Percentiles rank a stretch among this genome's conserved stretches.
Evolutionary conservation across 2,888 invertebrate genomes (phyloP).

Genomic region (Brachyptera putata): DNA sequence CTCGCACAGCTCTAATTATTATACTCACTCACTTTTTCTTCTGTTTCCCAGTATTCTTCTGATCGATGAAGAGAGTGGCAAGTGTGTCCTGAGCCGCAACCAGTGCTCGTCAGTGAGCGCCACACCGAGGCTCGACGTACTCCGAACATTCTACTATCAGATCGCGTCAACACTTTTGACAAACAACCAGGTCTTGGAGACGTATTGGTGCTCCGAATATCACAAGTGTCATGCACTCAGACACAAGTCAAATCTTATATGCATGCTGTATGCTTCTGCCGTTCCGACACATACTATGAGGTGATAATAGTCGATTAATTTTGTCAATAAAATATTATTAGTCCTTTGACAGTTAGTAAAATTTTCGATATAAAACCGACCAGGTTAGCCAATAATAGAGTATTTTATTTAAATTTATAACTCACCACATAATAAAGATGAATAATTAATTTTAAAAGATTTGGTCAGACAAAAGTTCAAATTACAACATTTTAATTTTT

Average conservation of each 20-base stretch:
- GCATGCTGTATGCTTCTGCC: slow-evolving; percentile 66
- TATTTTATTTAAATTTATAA: too few species aligned
- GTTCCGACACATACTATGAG: slow-evolving; percentile 75
- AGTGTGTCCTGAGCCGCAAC: slow-evolving; percentile 68
- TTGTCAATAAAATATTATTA: too few species aligned
- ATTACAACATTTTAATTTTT: too few species aligned
- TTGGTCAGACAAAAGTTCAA: too few species aligned
- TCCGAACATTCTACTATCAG: slow-evolving; percentile 71
- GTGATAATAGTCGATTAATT: too few species aligned
- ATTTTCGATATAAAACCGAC: too few species aligned
- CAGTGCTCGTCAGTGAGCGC: slow-evolving; percentile 52
- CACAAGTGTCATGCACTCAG: slow-evolving; percentile 78
- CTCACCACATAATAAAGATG: too few species aligned
- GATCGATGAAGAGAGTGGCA: slow-evolving; percentile 59
- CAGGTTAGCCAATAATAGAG: too few species aligned
- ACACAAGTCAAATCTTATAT: slow-evolving; percentile 62
- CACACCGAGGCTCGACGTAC: slow-evolving; percentile 64
- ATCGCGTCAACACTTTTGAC: slow-evolving; percentile 40
- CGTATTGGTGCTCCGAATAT: slow-evolving; percentile 81
- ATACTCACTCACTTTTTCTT: too few species aligned
- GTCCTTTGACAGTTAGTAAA: too few species aligned
- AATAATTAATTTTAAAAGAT: too few species aligned
- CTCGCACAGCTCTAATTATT: too few species aligned
- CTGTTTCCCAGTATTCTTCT: slow-evolving; percentile 62
- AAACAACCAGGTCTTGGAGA: slow-evolving; percentile 47